Percentiles rank a stretch among this genome's conserved stretches.
These are phyloP conservation scores for Heliconius hewitsoni DNA, from an alignment of 1,140 invertebrate species.

Conservation along the genomic window DNA sequence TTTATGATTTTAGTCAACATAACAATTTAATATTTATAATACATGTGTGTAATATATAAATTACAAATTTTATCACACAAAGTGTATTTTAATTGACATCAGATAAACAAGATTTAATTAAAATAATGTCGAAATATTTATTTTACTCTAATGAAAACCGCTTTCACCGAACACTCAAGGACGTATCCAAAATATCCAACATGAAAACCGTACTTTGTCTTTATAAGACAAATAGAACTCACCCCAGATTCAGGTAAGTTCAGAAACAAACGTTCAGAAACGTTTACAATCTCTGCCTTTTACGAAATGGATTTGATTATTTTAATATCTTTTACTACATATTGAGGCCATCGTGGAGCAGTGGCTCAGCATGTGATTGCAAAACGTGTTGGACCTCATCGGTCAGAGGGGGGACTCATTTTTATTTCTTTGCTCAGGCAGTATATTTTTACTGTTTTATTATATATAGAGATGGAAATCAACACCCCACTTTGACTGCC, in stretches of 20 bases:
- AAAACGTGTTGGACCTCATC: too few relatives aligned
- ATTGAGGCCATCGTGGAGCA: too few relatives aligned
- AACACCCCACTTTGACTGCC: too few relatives aligned
- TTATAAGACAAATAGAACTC: constrained; percentile 3
- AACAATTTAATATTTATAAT: too few relatives aligned
- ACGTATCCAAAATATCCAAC: background rate
- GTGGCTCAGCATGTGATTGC: too few relatives aligned
- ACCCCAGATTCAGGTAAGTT: background rate
- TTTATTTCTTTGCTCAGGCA: too few relatives aligned
- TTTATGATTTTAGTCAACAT: too few relatives aligned
- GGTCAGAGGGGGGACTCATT: too few relatives aligned
- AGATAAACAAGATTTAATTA: background rate
- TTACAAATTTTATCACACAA: background rate
- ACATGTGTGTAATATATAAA: too few relatives aligned
- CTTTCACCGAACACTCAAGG: background rate
- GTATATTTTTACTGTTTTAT: too few relatives aligned
- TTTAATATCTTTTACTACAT: too few relatives aligned
- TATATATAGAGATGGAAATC: too few relatives aligned
- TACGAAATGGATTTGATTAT: background rate
- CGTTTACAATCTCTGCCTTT: background rate
- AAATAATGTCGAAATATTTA: background rate
- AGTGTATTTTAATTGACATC: background rate
- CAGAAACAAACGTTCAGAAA: background rate
- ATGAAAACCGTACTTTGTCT: constrained; percentile 5
- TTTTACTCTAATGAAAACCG: background rate